phyloP scores from a whole-genome alignment of 2,888 invertebrate genomes.

The Clepsis dumicolana region DNA sequence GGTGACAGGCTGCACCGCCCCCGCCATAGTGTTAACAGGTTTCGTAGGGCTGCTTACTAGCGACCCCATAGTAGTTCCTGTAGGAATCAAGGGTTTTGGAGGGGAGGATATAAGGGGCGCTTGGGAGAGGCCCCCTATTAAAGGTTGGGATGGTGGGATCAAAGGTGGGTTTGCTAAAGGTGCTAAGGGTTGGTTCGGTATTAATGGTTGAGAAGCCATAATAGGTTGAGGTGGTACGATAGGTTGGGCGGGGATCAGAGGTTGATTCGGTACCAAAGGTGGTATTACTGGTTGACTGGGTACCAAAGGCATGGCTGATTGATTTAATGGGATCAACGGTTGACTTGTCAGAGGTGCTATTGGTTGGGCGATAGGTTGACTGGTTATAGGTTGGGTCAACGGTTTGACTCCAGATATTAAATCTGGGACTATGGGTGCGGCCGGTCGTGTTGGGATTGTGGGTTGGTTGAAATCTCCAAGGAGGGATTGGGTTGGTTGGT shows the following conservation, averaged over 20 bases:
- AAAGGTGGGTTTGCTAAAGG: neutral
- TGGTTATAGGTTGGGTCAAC: conserved; percentile 56
- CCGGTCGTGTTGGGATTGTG: conserved; percentile 26
- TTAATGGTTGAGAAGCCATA: conserved; percentile 24
- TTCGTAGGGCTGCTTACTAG: conserved; percentile 70
- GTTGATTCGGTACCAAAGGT: conserved; percentile 45
- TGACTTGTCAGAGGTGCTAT: conserved; percentile 44
- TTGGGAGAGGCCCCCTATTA: conserved; percentile 49
- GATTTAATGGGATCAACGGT: conserved; percentile 2
- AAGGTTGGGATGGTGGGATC: conserved; percentile 48
- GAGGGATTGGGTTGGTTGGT: conserved; percentile 56
- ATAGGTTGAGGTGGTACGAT: conserved; percentile 40
- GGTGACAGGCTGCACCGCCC: conserved; percentile 70
- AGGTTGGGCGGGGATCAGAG: conserved; percentile 48
- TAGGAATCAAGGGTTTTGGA: conserved; percentile 56
- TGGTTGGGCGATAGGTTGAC: conserved; percentile 64
- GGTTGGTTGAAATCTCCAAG: conserved; percentile 61
- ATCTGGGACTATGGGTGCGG: conserved; percentile 61
- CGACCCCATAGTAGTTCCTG: conserved; percentile 61
- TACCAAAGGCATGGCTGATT: conserved; percentile 10
- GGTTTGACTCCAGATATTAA: conserved; percentile 74
- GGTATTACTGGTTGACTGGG: conserved; percentile 54
- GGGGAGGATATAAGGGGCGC: conserved; percentile 51
- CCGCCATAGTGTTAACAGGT: conserved; percentile 52
- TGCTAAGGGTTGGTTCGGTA: conserved; percentile 41